Evolutionary conservation across 2,113 vertebrate species (phyloP).

Genomic region (Grantiella picta): DNA sequence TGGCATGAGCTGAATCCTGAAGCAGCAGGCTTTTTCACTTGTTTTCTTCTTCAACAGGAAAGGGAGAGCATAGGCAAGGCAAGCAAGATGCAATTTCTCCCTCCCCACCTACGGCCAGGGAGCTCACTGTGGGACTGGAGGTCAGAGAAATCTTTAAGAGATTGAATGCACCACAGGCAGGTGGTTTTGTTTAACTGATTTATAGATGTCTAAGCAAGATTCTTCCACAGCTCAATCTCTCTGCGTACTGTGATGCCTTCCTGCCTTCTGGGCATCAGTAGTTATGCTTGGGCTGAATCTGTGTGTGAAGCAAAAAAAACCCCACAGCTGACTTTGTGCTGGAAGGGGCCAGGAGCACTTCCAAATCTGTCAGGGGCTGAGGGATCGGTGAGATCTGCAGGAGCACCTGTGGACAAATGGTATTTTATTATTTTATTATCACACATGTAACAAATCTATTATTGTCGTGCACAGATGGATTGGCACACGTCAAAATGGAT

Average conservation of each 20-base stretch:
- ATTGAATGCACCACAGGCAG: background rate
- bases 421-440: no score
- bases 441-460: background rate
- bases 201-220: background rate
- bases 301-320: background rate
- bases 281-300: background rate
- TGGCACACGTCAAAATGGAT: background rate
- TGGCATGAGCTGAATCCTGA: background rate
- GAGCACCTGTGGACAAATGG: background rate
- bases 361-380: accelerated
- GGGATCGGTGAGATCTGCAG: background rate
- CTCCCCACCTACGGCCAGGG: background rate
- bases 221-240: background rate
- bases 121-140: background rate
- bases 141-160: background rate
- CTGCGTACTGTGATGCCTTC: background rate
- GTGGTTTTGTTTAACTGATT: background rate
- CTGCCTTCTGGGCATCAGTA: background rate
- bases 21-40: background rate
- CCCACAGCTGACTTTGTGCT: background rate
- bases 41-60: background rate
- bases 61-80: background rate
- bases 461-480: background rate
- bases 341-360: background rate
- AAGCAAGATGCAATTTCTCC: background rate